Conservation (phyloP, 2,888 invertebrate species). For the Agriopis aurantiaria region DNA sequence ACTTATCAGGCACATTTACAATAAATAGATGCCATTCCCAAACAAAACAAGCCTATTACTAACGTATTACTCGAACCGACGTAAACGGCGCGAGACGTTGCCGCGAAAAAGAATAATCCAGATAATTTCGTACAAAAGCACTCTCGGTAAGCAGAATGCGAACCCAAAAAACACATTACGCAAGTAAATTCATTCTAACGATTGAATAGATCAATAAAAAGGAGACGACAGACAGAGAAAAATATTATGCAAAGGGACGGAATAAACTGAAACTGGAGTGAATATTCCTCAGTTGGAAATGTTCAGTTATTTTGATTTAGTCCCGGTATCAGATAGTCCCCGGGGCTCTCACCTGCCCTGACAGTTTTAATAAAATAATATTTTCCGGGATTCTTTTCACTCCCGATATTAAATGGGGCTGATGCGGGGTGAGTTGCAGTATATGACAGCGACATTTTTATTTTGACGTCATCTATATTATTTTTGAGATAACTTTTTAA, state of each 20-base stretch:
- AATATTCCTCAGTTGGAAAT: conserved; percentile 62
- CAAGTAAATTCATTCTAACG: conserved; percentile 62
- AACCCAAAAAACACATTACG: conserved; percentile 61
- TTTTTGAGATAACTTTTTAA: not conserved
- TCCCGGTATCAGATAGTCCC: conserved; percentile 57
- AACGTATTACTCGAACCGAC: conserved; percentile 33
- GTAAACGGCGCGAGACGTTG: conserved; percentile 30
- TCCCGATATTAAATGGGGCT: conserved; percentile 43
- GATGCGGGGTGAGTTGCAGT: conserved; percentile 16
- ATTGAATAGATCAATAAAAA: conserved; percentile 74
- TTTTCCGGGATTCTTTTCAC: conserved; percentile 39
- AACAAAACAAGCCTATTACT: conserved; percentile 43
- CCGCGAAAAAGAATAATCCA: conserved; percentile 42
- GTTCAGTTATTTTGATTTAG: conserved; percentile 75
- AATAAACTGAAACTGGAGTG: conserved; percentile 50
- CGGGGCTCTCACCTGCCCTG: conserved; percentile 48
- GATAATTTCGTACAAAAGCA: conserved; percentile 50
- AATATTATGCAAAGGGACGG: conserved; percentile 48
- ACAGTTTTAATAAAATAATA: conserved; percentile 54
- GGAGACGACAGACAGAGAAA: conserved; percentile 37
- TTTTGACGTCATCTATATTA: not conserved
- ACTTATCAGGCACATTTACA: conserved; percentile 34
- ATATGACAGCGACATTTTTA: not conserved
- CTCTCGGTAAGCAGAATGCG: conserved; percentile 41
- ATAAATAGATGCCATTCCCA: conserved; percentile 38